Percentiles rank a stretch among this genome's conserved stretches.
phyloP scores from a whole-genome alignment of 2,113 vertebrate genomes.

The chimpanzee (Pan troglodytes) region NHGRI_mPanTro3-v2.1_pri NC_072412.2:58286501-58287000 shows the following conservation, averaged over 20 bases:
- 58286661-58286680: slow-evolving; percentile 35
- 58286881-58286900: slow-evolving; percentile 45
- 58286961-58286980: slow-evolving; percentile 32
- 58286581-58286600: slow-evolving; percentile 53
- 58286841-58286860: slow-evolving; percentile 57
- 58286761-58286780: slow-evolving; percentile 78
- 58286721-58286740: slow-evolving; percentile 77
- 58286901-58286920: slow-evolving; percentile 66
- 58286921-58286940: slow-evolving; percentile 34
- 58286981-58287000: neutral
- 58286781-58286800: slow-evolving; percentile 73
- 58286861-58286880: slow-evolving; percentile 47
- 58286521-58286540: slow-evolving; percentile 42
- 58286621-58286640: slow-evolving; percentile 69
- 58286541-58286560: slow-evolving; percentile 61
- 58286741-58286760: slow-evolving; percentile 76
- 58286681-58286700: slow-evolving; percentile 45
- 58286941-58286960: neutral
- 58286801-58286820: neutral
- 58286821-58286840: slow-evolving; percentile 72
- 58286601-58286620: slow-evolving; percentile 72
- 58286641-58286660: neutral
- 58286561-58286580: slow-evolving; percentile 52
- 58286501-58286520: slow-evolving; percentile 49
- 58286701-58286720: slow-evolving; percentile 82